Evolutionary conservation across 2,113 vertebrate genomes (phyloP), one percentile per base, ranked within the genome.

Genomic region (Cygnus buccinator): DNA sequence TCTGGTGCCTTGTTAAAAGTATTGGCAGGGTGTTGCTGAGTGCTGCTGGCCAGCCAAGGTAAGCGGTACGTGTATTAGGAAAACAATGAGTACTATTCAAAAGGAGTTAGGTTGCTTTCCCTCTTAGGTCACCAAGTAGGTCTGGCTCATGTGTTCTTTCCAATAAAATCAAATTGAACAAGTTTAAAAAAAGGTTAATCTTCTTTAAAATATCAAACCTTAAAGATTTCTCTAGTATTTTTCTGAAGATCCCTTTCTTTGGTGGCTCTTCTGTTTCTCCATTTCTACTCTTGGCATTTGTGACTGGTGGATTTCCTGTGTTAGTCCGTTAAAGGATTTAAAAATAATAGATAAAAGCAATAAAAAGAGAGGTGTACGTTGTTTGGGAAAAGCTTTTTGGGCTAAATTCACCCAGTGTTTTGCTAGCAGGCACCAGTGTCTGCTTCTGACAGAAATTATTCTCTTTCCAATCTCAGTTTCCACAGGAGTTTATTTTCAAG

Each of bases 121-220:
- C 43, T 92, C 83, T 50, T 43, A 61, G 74, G 58, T 93, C 88
- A 68, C 57, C 43, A 10, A 26, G 29, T 22, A 78, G 76, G 83
- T 37, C 68, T 3, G 0, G 44, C 52, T 85, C 50, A 10, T 76
- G 70, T 73, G 50, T 67, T 83, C 83, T 89, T 91, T 90, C 90
- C 94, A 94, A 67, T 55, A 66, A 89, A 93, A 96, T 94, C 74
- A 93, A 85, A 82, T 46, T 8, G n/a, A 79, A 59, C 8, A 26
- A 58, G 73, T 66, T 89, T 79, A 13, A 11, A 58, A 78, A 81
- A 89, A 89, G 57, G 50, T 78, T 84, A 55, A 46, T 84, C 35
- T 80, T 26, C 73, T 96, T 66, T 72, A 75, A 76, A 93, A 92
- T 13, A 91, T 84, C 70, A 91, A 73, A 62, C 48, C n/a, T 58